Conservation (phyloP, 1,140 invertebrate species). For the Cydia strobilella region DNA sequence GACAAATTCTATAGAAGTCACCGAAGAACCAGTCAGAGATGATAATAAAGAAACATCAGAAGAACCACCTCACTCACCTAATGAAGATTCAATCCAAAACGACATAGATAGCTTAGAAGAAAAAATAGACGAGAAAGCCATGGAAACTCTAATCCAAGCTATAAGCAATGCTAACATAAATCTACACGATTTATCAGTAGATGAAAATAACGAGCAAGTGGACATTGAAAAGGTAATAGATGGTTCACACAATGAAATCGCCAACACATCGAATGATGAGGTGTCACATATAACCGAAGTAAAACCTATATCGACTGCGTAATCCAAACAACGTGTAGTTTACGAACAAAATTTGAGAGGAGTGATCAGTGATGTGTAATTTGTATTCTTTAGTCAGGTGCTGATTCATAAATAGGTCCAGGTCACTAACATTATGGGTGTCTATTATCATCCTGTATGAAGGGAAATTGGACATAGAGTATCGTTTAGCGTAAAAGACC, state of each 20-base stretch:
- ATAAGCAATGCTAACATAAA: conserved; percentile 61
- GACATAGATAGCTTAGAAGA: conserved; percentile 43
- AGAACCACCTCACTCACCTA: neutral
- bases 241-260: conserved; percentile 37
- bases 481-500: neutral
- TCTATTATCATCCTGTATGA: neutral
- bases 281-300: conserved; percentile 45
- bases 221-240: conserved; percentile 40
- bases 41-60: conserved; percentile 35
- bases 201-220: conserved; percentile 43
- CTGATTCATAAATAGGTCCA: neutral
- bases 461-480: no score
- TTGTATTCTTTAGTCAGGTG: conserved; percentile 9
- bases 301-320: conserved; percentile 41
- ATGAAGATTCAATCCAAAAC: conserved; percentile 32
- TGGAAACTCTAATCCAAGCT: conserved; percentile 62
- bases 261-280: conserved; percentile 40
- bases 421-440: neutral
- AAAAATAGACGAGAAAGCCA: conserved; percentile 57
- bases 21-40: conserved; percentile 44
- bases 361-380: neutral
- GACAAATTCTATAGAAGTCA: conserved; percentile 48
- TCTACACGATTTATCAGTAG: conserved; percentile 56
- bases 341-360: neutral
- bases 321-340: conserved; percentile 14